Conservation (phyloP, 2,888 invertebrate species). For the Amblyjoppa proteus region DNA sequence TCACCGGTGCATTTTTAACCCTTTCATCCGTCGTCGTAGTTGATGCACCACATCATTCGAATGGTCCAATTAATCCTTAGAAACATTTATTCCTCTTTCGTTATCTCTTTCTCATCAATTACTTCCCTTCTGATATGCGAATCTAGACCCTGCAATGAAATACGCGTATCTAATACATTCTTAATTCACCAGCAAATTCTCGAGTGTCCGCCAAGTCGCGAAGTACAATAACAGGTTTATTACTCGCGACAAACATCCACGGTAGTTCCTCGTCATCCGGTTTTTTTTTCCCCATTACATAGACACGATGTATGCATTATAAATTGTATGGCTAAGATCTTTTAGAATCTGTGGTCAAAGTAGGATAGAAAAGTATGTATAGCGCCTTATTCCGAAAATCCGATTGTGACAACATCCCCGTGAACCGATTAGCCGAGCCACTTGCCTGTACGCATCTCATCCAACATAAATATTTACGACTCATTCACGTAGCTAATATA, state of each 20-base stretch:
- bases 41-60: background rate
- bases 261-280: conserved; percentile 33
- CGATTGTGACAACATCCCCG: conserved; percentile 81
- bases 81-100: background rate
- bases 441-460: conserved; percentile 72
- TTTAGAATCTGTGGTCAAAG: conserved; percentile 66
- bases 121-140: background rate
- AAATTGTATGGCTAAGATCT: conserved; percentile 53
- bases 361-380: conserved; percentile 59
- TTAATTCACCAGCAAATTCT: background rate
- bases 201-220: background rate
- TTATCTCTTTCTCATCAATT: background rate
- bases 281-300: conserved; percentile 23
- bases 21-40: background rate
- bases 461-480: conserved; percentile 84
- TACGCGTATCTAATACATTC: background rate
- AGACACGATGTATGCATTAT: conserved; percentile 28
- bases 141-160: background rate
- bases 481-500: conserved; percentile 85
- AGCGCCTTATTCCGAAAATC: conserved; percentile 70
- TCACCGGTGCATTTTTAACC: background rate
- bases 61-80: background rate
- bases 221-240: conserved; percentile 2
- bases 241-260: conserved; percentile 10
- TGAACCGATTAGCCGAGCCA: conserved; percentile 83